Percentiles rank a stretch among this genome's conserved stretches.
Evolutionary conservation across 2,113 vertebrate genomes (phyloP).

Genomic region (Neolamprologus longior): DNA sequence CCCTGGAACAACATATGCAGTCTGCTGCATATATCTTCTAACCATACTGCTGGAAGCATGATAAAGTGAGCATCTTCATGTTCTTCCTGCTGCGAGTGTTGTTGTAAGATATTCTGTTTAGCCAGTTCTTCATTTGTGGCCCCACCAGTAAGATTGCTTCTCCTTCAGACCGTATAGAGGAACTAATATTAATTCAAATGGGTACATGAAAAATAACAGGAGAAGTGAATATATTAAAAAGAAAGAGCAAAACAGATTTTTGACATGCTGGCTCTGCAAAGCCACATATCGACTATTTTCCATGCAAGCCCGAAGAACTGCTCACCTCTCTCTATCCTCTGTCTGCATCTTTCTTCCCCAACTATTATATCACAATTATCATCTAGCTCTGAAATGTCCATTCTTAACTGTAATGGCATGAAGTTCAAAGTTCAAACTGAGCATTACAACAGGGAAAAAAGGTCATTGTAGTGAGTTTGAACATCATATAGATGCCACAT

Average conservation of each 20-base stretch:
- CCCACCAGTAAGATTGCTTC: not conserved
- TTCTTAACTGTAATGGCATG: not conserved
- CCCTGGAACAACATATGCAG: not conserved
- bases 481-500: not conserved
- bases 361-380: not conserved
- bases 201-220: not conserved
- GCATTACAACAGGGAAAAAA: not conserved
- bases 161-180: not conserved
- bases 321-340: not conserved
- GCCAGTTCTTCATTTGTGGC: not conserved
- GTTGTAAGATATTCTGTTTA: constrained; percentile 11
- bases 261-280: not conserved
- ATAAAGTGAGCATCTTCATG: constrained; percentile 26
- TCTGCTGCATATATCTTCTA: not conserved
- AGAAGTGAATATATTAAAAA: not conserved
- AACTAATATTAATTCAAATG: not conserved
- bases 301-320: not conserved
- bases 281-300: not conserved
- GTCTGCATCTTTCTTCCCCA: not conserved
- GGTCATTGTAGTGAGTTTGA: not conserved
- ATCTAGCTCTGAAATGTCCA: not conserved
- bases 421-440: not conserved
- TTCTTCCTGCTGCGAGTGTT: not conserved
- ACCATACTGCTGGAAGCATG: not conserved
- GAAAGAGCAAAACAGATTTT: not conserved